phyloP scores from a whole-genome alignment of 2,113 vertebrate genomes.

The Motacilla alba region DNA sequence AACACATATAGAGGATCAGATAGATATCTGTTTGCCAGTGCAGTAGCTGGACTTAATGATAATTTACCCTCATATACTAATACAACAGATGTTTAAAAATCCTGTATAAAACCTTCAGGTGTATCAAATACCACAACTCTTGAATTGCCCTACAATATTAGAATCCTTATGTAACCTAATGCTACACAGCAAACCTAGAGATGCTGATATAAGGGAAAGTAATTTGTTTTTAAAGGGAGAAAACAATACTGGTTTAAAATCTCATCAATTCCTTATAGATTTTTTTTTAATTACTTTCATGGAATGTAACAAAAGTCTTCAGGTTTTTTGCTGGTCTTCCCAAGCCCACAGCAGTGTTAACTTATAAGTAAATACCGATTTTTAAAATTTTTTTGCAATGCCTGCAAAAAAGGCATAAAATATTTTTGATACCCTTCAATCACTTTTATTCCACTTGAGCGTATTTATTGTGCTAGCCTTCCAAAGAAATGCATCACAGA shows the following conservation, averaged over 20 bases:
- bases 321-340: background rate
- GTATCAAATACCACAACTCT: background rate
- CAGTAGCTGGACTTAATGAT: background rate
- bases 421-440: background rate
- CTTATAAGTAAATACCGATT: accelerated
- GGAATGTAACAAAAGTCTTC: background rate
- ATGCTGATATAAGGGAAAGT: background rate
- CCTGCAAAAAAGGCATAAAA: background rate
- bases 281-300: background rate
- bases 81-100: background rate
- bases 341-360: background rate
- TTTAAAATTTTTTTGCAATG: background rate
- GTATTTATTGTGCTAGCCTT: background rate
- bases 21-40: background rate
- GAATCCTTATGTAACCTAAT: background rate
- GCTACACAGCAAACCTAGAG: background rate
- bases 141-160: background rate
- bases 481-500: background rate
- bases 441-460: background rate
- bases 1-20: background rate
- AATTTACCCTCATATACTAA: background rate
- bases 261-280: background rate
- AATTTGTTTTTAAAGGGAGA: background rate
- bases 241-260: background rate
- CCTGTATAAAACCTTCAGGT: background rate